Evolutionary conservation across 2,797 vertebrate species (phyloP).

Genomic region (Pogoniulus pusillus): DNA sequence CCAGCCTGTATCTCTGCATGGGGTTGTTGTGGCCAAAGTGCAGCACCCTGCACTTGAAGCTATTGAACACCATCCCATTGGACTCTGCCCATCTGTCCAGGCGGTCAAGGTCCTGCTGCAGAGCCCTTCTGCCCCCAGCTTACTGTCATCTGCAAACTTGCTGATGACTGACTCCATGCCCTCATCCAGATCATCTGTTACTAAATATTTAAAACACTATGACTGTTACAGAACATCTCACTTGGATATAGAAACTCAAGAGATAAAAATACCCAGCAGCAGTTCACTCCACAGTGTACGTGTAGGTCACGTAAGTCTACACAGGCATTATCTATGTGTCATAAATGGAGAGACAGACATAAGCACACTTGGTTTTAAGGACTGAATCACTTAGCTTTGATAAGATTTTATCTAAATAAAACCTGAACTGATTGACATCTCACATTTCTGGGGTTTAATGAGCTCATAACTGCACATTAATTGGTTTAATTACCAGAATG

Average conservation of each 20-base stretch:
- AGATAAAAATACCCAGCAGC: neutral
- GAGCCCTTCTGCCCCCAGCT: too few relatives aligned
- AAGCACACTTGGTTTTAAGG: neutral
- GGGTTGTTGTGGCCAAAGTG: too few relatives aligned
- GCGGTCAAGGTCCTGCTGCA: too few relatives aligned
- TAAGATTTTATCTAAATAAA: constrained; percentile 45
- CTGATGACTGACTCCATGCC: too few relatives aligned
- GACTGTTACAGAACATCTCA: neutral
- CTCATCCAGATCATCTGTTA: too few relatives aligned
- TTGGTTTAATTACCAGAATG: constrained; percentile 40
- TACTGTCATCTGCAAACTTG: too few relatives aligned
- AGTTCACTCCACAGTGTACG: rapidly evolving
- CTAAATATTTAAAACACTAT: neutral
- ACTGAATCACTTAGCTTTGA: constrained; percentile 15
- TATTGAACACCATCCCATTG: too few relatives aligned
- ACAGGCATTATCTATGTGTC: neutral
- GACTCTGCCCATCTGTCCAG: too few relatives aligned
- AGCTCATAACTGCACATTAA: constrained; percentile 44
- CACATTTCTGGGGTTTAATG: constrained; percentile 24
- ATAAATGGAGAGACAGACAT: neutral
- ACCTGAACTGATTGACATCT: neutral
- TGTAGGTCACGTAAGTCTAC: neutral
- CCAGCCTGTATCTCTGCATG: too few relatives aligned
- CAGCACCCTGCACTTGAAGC: too few relatives aligned
- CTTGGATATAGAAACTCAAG: neutral